Percentiles rank a stretch among this genome's conserved stretches.
Conservation (phyloP, 2,113 vertebrate species). For the Panthera leo region DNA sequence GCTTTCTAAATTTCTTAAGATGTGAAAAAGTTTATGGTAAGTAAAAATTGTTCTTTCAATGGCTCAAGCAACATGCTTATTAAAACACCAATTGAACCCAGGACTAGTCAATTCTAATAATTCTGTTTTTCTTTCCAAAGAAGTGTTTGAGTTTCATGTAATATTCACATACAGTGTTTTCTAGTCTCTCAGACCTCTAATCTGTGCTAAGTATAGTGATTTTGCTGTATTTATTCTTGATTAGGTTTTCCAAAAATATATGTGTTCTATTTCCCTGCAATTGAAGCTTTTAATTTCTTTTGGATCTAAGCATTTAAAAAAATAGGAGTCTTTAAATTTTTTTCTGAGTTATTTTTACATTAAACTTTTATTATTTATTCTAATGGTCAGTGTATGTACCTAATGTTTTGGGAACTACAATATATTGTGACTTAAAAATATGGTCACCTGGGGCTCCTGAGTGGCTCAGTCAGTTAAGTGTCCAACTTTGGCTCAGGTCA, state of each 20-base stretch:
- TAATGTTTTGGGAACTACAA: not conserved
- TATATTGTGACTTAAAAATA: not conserved
- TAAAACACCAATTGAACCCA: not conserved
- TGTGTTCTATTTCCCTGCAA: not conserved
- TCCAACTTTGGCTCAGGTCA: too few relatives aligned
- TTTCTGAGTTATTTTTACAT: not conserved
- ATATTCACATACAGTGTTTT: not conserved
- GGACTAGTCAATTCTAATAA: not conserved
- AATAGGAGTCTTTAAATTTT: not conserved
- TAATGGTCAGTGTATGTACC: not conserved
- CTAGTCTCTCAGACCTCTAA: not conserved
- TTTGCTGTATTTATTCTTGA: not conserved
- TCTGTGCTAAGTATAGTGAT: not conserved
- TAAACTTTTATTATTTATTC: not conserved
- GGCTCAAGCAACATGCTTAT: not conserved
- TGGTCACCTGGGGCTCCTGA: too few relatives aligned
- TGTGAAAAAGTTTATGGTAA: not conserved
- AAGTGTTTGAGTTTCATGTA: not conserved
- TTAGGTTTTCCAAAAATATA: not conserved
- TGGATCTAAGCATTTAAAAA: not conserved
- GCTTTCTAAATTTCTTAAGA: not conserved
- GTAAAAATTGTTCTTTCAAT: not conserved
- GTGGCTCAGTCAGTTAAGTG: too few relatives aligned
- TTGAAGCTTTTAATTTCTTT: conserved; percentile 10
- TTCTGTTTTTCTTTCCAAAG: not conserved